Evolutionary conservation across 2,888 invertebrate species (phyloP).

Genomic region (Tetheella fluctuosa): DNA sequence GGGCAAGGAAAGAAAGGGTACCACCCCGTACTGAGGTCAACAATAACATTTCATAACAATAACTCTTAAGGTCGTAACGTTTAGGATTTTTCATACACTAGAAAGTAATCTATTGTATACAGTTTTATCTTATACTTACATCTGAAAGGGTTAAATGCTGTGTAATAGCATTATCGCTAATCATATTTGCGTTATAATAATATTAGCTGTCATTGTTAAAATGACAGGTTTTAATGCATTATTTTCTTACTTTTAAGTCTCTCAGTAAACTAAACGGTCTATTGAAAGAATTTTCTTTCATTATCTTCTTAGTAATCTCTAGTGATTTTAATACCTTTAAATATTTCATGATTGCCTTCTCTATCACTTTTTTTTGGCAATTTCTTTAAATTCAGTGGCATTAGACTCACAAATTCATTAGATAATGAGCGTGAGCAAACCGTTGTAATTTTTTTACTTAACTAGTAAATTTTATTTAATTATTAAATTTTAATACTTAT

Average conservation of each 20-base stretch:
- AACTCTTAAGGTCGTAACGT: slow-evolving; percentile 46
- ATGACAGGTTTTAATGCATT: neutral
- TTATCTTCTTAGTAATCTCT: no score
- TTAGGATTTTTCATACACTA: slow-evolving; percentile 48
- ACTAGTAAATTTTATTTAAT: no score
- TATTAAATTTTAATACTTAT: no score
- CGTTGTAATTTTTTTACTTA: no score
- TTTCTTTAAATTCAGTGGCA: no score
- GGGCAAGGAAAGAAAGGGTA: slow-evolving; percentile 43
- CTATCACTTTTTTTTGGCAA: no score
- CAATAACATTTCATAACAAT: slow-evolving; percentile 53
- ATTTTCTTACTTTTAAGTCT: slow-evolving; percentile 13
- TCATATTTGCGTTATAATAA: slow-evolving; percentile 24
- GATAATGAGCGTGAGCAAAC: no score
- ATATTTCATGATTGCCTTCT: no score
- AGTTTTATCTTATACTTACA: slow-evolving; percentile 48
- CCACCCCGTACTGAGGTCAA: slow-evolving; percentile 45
- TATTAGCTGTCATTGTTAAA: slow-evolving; percentile 6
- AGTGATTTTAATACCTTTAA: no score
- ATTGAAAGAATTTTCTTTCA: neutral
- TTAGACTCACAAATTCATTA: no score
- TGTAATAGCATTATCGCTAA: slow-evolving; percentile 52
- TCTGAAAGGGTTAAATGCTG: slow-evolving; percentile 41
- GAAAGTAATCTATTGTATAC: slow-evolving; percentile 33
- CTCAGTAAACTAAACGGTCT: neutral